Base-by-base conservation (phyloP, 1,140 invertebrate genomes). In the Aculops lycopersici region DNA sequence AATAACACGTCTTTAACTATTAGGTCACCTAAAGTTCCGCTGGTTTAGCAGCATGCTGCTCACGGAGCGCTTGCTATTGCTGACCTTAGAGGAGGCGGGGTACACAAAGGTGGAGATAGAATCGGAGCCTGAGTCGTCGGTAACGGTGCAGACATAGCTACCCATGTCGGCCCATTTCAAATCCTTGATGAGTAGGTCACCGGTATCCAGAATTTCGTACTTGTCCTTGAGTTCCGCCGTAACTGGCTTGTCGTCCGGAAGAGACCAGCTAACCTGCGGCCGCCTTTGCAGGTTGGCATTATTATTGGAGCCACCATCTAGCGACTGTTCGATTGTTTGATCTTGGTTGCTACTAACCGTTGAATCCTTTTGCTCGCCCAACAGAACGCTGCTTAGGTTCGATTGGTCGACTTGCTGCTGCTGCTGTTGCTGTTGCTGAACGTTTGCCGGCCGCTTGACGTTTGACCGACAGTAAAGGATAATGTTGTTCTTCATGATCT, bases 131-230 rank as follows among this genome's bases (percentile, higher is more conserved):
- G 62, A 55, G 2, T 55, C 40, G 53, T 76, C 78, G 43, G 64
- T 61, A 3, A 69, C 73, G 1, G 66, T 58, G 50, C 76, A 83
- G 2, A 61, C 67, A 58, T 70, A 81, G 8, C 58, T 59, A 19
- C 74, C 76, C 74, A 80, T 79, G 51, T 79, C 72, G 13, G 59
- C 55, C 71, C 72, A 81, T 15, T 56, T 58, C 14, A 79, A 52
- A 20, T 64, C 59, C 4, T 57, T 55, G 42, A 83, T 74, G 2
- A 72, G 48, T 3, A 83, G 57, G 48, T 73, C 70, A 1, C 78
- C 78, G 48, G 65, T 69, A 14, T 62, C 56, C 40, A 71, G 57
- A 2, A 73, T 50, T 65, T 70, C 48, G 37, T 47, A 48, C 39
- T 40, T 45, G 20, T 46, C 16, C 36, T 17, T 36, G 35, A 20